Conservation (phyloP, 1,140 invertebrate species). For the Oedothorax gibbosus region DNA sequence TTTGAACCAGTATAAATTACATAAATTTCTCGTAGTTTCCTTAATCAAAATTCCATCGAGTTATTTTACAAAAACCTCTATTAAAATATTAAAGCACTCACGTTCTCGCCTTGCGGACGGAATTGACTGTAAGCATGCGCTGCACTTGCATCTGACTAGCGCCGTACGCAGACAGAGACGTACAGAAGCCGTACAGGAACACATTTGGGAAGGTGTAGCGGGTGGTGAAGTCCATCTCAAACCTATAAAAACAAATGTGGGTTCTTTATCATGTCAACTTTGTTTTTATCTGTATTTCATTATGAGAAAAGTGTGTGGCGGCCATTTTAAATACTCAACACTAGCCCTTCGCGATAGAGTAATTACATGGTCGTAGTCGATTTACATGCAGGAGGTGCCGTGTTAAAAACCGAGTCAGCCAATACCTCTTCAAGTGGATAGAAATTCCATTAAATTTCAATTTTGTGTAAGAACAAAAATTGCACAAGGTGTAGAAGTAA, state of each 20-base stretch:
- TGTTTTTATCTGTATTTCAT: too few species aligned
- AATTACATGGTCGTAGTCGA: too few species aligned
- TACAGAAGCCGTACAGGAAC: constrained; percentile 39
- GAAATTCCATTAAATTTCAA: too few species aligned
- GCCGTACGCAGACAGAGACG: constrained; percentile 38
- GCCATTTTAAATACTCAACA: too few species aligned
- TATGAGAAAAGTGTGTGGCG: too few species aligned
- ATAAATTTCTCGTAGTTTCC: not conserved
- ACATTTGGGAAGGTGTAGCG: constrained; percentile 51
- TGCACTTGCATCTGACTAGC: constrained; percentile 52
- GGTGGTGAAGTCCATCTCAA: constrained; percentile 23
- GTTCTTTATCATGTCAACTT: not conserved
- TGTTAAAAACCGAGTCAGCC: too few species aligned
- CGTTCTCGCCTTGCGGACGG: constrained; percentile 62
- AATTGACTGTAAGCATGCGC: constrained; percentile 72
- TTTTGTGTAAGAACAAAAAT: too few species aligned
- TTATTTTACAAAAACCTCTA: not conserved
- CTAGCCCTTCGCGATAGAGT: too few species aligned
- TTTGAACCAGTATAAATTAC: too few species aligned
- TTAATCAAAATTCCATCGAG: not conserved
- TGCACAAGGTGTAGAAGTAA: too few species aligned
- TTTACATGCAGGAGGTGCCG: too few species aligned
- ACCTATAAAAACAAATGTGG: not conserved
- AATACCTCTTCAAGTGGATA: too few species aligned
- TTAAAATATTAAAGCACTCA: constrained; percentile 41